Evolutionary conservation across 2,797 vertebrate genomes (phyloP).

Genomic region (Psittacula derbiana): DNA sequence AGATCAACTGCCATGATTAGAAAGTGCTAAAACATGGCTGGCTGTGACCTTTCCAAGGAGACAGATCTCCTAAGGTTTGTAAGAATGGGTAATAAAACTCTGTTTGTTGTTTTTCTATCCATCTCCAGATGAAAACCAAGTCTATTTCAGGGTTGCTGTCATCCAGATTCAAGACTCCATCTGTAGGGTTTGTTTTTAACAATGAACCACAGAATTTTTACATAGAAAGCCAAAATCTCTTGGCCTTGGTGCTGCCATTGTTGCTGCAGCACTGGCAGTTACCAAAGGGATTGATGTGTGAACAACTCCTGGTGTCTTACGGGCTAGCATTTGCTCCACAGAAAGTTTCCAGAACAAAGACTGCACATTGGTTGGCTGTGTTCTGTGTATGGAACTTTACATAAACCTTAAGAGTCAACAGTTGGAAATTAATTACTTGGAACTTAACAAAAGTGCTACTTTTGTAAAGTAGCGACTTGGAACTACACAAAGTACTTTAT

Average conservation of each 20-base stretch:
- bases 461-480: too few relatives aligned
- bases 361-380: neutral
- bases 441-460: neutral
- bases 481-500: fast-evolving
- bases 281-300: neutral
- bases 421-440: neutral
- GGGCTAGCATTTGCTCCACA: neutral
- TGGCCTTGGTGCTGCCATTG: neutral
- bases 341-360: neutral
- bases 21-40: neutral
- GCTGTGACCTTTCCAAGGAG: neutral
- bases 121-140: neutral
- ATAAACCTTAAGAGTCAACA: neutral
- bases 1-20: neutral
- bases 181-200: neutral
- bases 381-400: neutral
- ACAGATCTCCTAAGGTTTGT: neutral
- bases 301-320: neutral
- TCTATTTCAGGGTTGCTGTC: slow-evolving; percentile 6
- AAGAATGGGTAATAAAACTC: slow-evolving; percentile 21
- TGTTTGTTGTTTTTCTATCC: neutral
- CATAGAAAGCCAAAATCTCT: neutral
- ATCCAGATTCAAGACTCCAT: neutral
- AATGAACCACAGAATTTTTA: neutral
- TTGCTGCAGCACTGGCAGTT: neutral